A percentile compares a stretch with the other conserved stretches of the same genome.
phyloP scores from a whole-genome alignment of 2,113 vertebrate genomes.

The Turdus rufiventris region DNA sequence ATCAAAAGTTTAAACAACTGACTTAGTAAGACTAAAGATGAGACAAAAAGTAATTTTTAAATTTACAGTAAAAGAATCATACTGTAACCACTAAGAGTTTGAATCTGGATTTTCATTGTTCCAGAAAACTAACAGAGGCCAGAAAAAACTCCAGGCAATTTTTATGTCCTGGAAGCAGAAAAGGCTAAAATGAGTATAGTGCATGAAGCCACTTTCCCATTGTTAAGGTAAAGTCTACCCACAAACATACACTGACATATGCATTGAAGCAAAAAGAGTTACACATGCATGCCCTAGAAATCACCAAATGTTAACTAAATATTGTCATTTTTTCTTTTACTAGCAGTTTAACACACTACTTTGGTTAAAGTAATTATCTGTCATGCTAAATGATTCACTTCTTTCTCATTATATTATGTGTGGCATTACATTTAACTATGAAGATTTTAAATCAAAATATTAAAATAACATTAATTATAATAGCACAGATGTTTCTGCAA shows the following conservation, averaged over 20 bases:
- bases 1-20: background rate
- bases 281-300: background rate
- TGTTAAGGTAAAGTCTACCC: background rate
- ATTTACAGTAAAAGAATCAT: background rate
- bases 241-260: background rate
- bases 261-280: background rate
- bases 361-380: slow-evolving; percentile 7
- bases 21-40: background rate
- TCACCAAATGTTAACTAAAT: background rate
- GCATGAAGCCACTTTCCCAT: background rate
- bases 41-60: background rate
- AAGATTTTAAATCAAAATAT: background rate
- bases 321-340: background rate
- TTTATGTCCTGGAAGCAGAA: background rate
- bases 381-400: slow-evolving; percentile 8
- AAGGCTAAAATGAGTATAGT: background rate
- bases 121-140: background rate
- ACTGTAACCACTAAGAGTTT: background rate
- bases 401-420: slow-evolving; percentile 7
- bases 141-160: background rate
- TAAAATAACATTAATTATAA: slow-evolving; percentile 47
- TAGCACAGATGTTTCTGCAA: slow-evolving; percentile 36
- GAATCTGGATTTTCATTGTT: background rate
- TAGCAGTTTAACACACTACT: background rate
- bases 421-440: background rate